These are phyloP conservation scores for Drosophila fungiperda DNA, from an alignment of 2,888 invertebrate genomes.

Conservation along the genomic window DNA sequence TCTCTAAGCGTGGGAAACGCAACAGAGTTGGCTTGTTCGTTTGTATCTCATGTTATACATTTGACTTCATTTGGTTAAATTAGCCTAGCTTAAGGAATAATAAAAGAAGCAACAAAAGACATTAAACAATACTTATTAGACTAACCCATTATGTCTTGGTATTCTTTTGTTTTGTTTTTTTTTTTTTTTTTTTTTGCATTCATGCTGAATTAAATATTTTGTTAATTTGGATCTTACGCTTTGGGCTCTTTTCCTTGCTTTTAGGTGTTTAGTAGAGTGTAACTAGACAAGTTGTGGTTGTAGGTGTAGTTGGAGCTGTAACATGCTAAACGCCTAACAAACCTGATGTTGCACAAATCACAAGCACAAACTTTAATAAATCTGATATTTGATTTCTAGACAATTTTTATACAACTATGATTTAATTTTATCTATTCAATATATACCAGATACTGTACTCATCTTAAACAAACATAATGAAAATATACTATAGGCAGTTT, in stretches of 20 bases:
- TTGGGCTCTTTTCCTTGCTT: slow-evolving; percentile 20
- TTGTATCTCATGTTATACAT: slow-evolving; percentile 23
- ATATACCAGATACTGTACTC: background rate
- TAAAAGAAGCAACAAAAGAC: slow-evolving; percentile 2
- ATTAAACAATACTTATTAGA: slow-evolving; percentile 26
- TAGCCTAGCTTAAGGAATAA: slow-evolving; percentile 23
- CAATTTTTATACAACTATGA: slow-evolving; percentile 1
- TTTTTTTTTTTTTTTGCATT: slow-evolving; percentile 6
- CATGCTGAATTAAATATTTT: slow-evolving; percentile 43
- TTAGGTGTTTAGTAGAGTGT: slow-evolving; percentile 51
- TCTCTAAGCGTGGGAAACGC: slow-evolving; percentile 66
- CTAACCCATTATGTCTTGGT: slow-evolving; percentile 3
- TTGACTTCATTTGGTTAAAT: slow-evolving; percentile 51
- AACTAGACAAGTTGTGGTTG: slow-evolving; percentile 27
- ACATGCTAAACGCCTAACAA: slow-evolving; percentile 42
- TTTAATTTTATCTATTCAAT: background rate
- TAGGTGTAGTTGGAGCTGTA: slow-evolving; percentile 12
- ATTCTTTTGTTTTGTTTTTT: background rate
- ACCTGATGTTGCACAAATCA: slow-evolving; percentile 15
- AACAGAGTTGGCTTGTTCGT: slow-evolving; percentile 4
- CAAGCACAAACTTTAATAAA: background rate
- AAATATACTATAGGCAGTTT: slow-evolving; percentile 1
- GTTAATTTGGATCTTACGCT: slow-evolving; percentile 48
- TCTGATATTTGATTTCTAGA: slow-evolving; percentile 16
- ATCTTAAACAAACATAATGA: background rate